phyloP scores from a whole-genome alignment of 2,888 invertebrate species.

The Hanleya hanleyi region DNA sequence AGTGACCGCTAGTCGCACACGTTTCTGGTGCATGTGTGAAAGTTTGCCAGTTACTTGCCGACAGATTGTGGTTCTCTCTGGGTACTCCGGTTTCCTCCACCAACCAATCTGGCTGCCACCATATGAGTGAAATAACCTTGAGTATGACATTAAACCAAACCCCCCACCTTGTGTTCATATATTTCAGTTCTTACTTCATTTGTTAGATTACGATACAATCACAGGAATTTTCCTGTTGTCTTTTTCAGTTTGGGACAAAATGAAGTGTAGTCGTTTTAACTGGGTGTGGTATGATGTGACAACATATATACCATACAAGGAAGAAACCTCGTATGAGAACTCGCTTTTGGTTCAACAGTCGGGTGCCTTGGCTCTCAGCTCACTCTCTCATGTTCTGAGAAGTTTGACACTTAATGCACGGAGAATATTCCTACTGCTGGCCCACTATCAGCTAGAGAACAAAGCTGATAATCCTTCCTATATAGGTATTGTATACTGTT shows the following conservation, averaged over 20 bases:
- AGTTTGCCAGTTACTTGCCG: too few relatives aligned
- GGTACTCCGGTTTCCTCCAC: too few relatives aligned
- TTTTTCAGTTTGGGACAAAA: slow-evolving; percentile 94
- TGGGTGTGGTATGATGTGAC: slow-evolving; percentile 95
- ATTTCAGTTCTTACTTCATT: too few relatives aligned
- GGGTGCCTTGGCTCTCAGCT: slow-evolving; percentile 80
- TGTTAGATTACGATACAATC: too few relatives aligned
- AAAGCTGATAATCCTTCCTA: slow-evolving; percentile 80
- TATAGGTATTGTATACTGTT: too few relatives aligned
- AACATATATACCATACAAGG: slow-evolving; percentile 86
- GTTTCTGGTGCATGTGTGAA: too few relatives aligned
- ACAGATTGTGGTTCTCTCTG: too few relatives aligned
- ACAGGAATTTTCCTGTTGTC: too few relatives aligned
- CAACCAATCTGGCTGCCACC: too few relatives aligned
- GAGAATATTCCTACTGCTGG: slow-evolving; percentile 82
- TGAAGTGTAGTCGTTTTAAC: slow-evolving; percentile 86
- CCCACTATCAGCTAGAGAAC: slow-evolving; percentile 86
- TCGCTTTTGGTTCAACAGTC: slow-evolving; percentile 87
- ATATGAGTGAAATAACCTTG: neutral
- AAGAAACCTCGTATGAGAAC: slow-evolving; percentile 81
- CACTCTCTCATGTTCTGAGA: slow-evolving; percentile 90
- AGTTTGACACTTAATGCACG: slow-evolving; percentile 90
- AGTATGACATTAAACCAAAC: neutral
- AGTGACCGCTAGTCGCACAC: too few relatives aligned
- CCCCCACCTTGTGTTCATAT: too few relatives aligned